phyloP scores from a whole-genome alignment of 2,888 invertebrate genomes.

The Dromius quadrimaculatus region DNA sequence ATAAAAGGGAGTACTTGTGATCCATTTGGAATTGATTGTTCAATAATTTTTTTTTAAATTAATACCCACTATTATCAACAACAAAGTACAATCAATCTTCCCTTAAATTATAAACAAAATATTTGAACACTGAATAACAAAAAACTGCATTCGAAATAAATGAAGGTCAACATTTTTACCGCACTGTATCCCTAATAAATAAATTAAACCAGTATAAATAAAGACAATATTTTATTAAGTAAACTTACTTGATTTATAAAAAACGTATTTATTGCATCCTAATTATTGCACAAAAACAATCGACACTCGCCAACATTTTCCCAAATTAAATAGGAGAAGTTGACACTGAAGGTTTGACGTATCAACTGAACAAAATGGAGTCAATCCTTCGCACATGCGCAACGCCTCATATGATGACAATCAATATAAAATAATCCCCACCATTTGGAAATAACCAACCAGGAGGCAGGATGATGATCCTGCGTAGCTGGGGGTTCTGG shows the following conservation, averaged over 20 bases:
- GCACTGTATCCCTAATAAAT: neutral
- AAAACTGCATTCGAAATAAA: constrained; percentile 21
- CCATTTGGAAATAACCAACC: constrained; percentile 15
- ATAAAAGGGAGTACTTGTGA: too few relatives aligned
- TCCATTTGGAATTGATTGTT: too few relatives aligned
- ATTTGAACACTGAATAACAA: neutral
- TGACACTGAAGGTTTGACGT: constrained; percentile 42
- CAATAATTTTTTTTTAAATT: too few relatives aligned
- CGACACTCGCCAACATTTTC: neutral
- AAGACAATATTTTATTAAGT: too few relatives aligned
- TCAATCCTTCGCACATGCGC: constrained; percentile 32
- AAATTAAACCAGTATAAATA: constrained; percentile 7
- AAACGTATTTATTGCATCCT: constrained; percentile 15
- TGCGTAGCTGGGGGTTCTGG: constrained; percentile 1
- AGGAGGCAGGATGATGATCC: neutral
- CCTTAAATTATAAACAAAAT: too few relatives aligned
- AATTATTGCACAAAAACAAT: constrained; percentile 26
- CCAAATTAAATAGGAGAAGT: constrained; percentile 3
- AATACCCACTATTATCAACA: too few relatives aligned
- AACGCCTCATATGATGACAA: neutral
- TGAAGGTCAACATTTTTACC: constrained; percentile 16
- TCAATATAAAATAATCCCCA: constrained; percentile 45
- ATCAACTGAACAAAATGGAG: constrained; percentile 47
- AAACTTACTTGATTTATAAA: constrained; percentile 16
- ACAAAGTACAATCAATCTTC: too few relatives aligned